A percentile compares a stretch with the other conserved stretches of the same genome.
phyloP scores from a whole-genome alignment of 1,140 invertebrate genomes.

The Tetranychus cinnabarinus region DNA sequence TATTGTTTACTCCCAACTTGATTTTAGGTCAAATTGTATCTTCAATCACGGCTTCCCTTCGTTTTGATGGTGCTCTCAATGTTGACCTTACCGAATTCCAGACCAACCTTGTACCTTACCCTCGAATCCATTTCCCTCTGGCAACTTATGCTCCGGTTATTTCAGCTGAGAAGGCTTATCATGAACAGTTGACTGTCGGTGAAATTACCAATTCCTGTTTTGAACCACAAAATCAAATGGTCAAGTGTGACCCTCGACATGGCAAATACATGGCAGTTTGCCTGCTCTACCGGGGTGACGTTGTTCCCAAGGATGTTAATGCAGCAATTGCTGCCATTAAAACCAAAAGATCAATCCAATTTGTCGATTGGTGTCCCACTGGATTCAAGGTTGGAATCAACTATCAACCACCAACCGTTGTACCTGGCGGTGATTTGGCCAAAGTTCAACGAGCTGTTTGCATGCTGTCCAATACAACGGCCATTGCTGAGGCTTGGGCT shows the following conservation, averaged over 20 bases:
- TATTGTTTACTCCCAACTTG: no score
- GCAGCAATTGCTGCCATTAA: conserved; percentile 62
- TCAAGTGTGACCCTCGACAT: conserved; percentile 32
- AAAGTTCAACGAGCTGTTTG: conserved; percentile 61
- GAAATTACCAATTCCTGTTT: conserved; percentile 61
- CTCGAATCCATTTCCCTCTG: conserved; percentile 34
- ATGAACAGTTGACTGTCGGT: conserved; percentile 46
- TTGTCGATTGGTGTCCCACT: conserved; percentile 28
- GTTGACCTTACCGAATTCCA: conserved; percentile 42
- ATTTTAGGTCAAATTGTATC: conserved; percentile 26
- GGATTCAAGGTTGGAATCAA: conserved; percentile 28
- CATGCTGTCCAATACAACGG: conserved; percentile 42
- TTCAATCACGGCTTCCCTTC: conserved; percentile 33
- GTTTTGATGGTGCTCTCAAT: conserved; percentile 47
- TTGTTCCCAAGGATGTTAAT: conserved; percentile 54
- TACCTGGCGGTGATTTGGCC: conserved; percentile 56
- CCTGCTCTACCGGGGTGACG: conserved; percentile 49
- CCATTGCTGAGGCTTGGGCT: conserved; percentile 46
- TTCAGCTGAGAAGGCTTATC: conserved; percentile 58
- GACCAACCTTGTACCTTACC: conserved; percentile 41
- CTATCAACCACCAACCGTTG: conserved; percentile 59
- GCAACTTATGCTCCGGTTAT: conserved; percentile 64
- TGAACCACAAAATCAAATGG: conserved; percentile 63
- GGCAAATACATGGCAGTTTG: conserved; percentile 50
- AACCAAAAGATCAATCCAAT: conserved; percentile 39